A percentile compares a stretch with the other conserved stretches of the same genome.
Evolutionary conservation across 2,113 vertebrate species (phyloP).

Genomic region (Danio rerio): DNA sequence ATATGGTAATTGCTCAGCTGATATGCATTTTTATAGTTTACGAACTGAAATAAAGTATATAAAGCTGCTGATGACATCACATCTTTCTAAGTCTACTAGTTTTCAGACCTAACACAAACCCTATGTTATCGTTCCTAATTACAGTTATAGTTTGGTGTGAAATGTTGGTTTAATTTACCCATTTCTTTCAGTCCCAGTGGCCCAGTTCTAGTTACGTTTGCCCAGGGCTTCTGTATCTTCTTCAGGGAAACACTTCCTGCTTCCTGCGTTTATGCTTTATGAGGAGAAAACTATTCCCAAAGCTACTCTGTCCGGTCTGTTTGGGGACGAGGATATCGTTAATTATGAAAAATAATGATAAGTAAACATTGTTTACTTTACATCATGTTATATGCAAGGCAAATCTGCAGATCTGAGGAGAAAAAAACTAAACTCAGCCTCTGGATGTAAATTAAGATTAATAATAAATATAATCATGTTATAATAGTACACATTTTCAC

Average conservation of each 20-base stretch:
- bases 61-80: neutral
- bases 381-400: neutral
- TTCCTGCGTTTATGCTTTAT: constrained; percentile 25
- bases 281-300: constrained; percentile 16
- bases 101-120: neutral
- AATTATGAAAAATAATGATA: constrained; percentile 51
- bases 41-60: neutral
- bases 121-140: constrained; percentile 16
- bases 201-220: constrained; percentile 12
- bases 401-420: constrained; percentile 9
- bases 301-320: constrained; percentile 7
- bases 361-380: constrained; percentile 50
- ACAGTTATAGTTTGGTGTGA: constrained; percentile 22
- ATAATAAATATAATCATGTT: neutral
- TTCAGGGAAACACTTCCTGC: constrained; percentile 38
- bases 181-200: constrained; percentile 33
- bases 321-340: constrained; percentile 18
- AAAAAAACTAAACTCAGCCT: neutral
- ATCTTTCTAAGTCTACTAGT: neutral
- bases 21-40: neutral
- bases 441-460: neutral
- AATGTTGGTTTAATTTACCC: constrained; percentile 42
- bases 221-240: constrained; percentile 22
- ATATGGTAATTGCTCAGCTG: neutral
- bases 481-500: neutral